Base-by-base conservation (phyloP, 2,113 vertebrate genomes). In the Hippoglossus stenolepis region DNA sequence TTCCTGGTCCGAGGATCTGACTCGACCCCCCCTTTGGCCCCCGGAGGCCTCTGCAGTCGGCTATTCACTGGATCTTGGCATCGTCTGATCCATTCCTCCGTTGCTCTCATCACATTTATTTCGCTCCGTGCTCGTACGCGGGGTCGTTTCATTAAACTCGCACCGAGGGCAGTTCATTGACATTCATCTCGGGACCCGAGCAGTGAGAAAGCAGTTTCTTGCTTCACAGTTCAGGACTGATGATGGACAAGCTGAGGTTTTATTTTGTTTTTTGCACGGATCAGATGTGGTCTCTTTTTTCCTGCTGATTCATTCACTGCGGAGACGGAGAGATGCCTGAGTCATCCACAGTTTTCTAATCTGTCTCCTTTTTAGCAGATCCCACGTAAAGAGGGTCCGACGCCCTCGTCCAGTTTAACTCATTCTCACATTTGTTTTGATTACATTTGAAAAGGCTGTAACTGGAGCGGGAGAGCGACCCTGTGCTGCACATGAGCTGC, bases 131-230 rank as follows among this genome's bases (percentile, higher is more conserved):
- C 1, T 59, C 21, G 73, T 23, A 53, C 58, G 56, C 60, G 15
- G n/a, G 56, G n/a, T 60, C n/a, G 26, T 54, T 21, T 70, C 35
- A 54, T 61, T 47, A 62, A 68, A 73, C 26, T 15, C 20, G 26
- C 65, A 60, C 35, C 66, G 47, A 15, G 49, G 61, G 71, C 43
- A 18, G 54, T 79, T 69, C 14, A 21, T 13, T 71, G 51, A 54
- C 53, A 40, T 53, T 53, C 51, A 53, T 53, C 56, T 45, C 17
- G 15, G 35, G 26, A 54, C 64, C 47, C 57, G 20, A 17, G 8
- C 3, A 23, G 35, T 5, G 47, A 65, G 12, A 17, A 20, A 54
- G 51, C 51, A n/a, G 21, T 38, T 43, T 75, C 21, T 57, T 40
- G 14, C 56, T 65, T 68, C 21, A 18, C 26, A 54, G 67, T 38